phyloP scores from a whole-genome alignment of 2,888 invertebrate species.

The Drymonia ruficornis region DNA sequence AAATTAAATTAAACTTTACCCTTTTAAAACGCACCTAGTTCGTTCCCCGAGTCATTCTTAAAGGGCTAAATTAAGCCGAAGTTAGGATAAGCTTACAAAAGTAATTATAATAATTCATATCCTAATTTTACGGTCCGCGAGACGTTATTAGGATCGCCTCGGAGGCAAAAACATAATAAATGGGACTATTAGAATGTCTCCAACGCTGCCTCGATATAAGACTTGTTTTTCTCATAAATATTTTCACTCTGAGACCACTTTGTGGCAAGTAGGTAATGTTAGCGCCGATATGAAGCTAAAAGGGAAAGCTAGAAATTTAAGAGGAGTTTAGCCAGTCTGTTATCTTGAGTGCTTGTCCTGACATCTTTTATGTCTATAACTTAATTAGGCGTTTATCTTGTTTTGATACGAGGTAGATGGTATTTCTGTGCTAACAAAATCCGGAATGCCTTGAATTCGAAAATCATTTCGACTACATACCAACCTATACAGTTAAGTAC shows the following conservation, averaged over 20 bases:
- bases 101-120: constrained; percentile 49
- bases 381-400: constrained; percentile 5
- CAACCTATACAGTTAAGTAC: background rate
- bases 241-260: constrained; percentile 44
- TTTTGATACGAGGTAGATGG: background rate
- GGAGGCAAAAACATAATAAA: constrained; percentile 40
- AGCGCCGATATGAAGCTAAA: constrained; percentile 31
- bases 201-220: constrained; percentile 33
- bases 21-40: constrained; percentile 17
- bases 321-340: constrained; percentile 16
- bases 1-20: constrained; percentile 13
- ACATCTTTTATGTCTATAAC: constrained; percentile 8
- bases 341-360: constrained; percentile 6
- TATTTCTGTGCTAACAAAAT: background rate
- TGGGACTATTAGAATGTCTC: constrained; percentile 39
- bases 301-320: constrained; percentile 40
- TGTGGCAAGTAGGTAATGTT: constrained; percentile 31
- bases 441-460: background rate
- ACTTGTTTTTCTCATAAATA: constrained; percentile 45
- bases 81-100: constrained; percentile 39
- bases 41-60: constrained; percentile 22
- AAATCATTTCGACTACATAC: too few relatives aligned
- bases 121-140: constrained; percentile 42
- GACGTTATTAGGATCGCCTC: constrained; percentile 31
- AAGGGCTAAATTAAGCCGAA: constrained; percentile 33